phyloP scores from a whole-genome alignment of 2,113 vertebrate genomes.

The Odontesthes bonariensis region DNA sequence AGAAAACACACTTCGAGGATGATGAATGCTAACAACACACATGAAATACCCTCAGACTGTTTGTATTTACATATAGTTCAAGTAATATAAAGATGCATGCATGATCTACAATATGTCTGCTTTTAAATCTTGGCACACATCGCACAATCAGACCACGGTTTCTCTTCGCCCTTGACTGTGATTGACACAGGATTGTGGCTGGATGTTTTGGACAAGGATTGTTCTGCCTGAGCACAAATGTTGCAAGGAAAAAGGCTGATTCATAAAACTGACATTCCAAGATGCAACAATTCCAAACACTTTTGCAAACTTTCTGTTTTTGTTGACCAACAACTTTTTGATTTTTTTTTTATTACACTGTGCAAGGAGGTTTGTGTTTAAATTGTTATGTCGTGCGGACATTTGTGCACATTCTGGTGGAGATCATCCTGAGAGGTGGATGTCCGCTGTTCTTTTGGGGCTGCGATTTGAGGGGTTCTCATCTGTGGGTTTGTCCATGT shows the following conservation, averaged over 20 bases:
- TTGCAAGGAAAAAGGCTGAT: not conserved
- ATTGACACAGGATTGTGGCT: slow-evolving; percentile 8
- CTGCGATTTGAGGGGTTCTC: not conserved
- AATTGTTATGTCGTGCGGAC: slow-evolving; percentile 11
- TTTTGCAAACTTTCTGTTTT: slow-evolving; percentile 40
- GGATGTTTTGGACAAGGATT: slow-evolving; percentile 32
- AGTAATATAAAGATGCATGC: slow-evolving; percentile 49
- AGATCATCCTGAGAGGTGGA: not conserved
- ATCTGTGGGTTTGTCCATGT: not conserved
- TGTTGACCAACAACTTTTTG: slow-evolving; percentile 36
- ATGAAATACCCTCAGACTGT: slow-evolving; percentile 33
- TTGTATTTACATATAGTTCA: slow-evolving; percentile 46
- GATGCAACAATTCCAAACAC: slow-evolving; percentile 19
- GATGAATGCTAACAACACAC: slow-evolving; percentile 79
- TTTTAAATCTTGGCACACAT: slow-evolving; percentile 41
- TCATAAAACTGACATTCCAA: not conserved
- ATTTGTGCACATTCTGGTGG: slow-evolving; percentile 42
- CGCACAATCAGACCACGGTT: slow-evolving; percentile 9
- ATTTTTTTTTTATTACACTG: slow-evolving; percentile 26
- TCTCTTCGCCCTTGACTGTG: not conserved
- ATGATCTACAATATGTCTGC: slow-evolving; percentile 32
- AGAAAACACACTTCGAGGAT: slow-evolving; percentile 90
- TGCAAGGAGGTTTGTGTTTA: slow-evolving; percentile 24
- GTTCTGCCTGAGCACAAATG: slow-evolving; percentile 37
- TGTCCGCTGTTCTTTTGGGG: not conserved